These are phyloP conservation scores for Euplagia quadripunctaria DNA, from an alignment of 2,888 invertebrate genomes.

Conservation along the genomic window DNA sequence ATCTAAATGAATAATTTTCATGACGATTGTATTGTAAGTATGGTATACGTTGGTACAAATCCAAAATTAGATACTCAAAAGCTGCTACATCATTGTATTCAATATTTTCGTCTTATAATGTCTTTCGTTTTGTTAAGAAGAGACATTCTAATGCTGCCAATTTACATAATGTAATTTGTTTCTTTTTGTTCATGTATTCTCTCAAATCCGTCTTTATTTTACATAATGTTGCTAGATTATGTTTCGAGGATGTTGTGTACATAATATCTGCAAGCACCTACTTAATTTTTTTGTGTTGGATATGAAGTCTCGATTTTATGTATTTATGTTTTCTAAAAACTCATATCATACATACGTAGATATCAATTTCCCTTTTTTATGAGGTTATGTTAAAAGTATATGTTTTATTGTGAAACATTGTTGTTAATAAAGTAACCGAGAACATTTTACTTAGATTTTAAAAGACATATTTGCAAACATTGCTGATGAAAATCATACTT, in stretches of 20 bases:
- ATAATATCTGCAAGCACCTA: background rate
- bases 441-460: too few relatives aligned
- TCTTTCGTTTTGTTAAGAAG: background rate
- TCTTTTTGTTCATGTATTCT: background rate
- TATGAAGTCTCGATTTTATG: background rate
- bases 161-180: background rate
- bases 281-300: background rate
- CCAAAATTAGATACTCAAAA: background rate
- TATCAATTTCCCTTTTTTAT: too few relatives aligned
- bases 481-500: too few relatives aligned
- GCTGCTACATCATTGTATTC: background rate
- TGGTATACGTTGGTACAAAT: background rate
- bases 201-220: background rate
- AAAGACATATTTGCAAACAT: too few relatives aligned
- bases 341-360: background rate
- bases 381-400: too few relatives aligned
- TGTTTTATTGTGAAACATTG: too few relatives aligned
- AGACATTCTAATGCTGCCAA: background rate
- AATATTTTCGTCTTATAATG: background rate
- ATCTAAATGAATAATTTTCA: background rate
- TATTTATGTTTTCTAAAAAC: background rate
- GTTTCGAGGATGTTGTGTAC: background rate
- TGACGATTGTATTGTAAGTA: background rate
- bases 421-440: too few relatives aligned
- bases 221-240: background rate